Evolutionary conservation across 2,797 vertebrate species (phyloP).

Genomic region (Mallotus villosus): DNA sequence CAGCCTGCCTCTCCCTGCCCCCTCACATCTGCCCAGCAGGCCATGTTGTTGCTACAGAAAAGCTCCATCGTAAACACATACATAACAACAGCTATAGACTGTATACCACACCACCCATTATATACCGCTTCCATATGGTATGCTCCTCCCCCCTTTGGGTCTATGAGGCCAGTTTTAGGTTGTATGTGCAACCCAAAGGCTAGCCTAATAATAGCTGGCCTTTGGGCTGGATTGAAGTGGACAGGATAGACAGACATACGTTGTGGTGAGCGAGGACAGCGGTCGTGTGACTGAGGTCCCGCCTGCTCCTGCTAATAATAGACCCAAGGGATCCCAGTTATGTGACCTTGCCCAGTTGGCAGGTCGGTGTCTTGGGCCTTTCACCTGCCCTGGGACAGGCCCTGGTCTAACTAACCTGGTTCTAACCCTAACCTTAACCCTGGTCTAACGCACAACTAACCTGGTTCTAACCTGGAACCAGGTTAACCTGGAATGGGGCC

Average conservation of each 20-base stretch:
- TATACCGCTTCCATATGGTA: no score
- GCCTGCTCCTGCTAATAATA: constrained; percentile 41
- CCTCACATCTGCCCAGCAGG: background rate
- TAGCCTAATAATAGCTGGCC: constrained; percentile 18
- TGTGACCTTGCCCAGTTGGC: constrained; percentile 27
- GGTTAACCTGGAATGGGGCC: no score
- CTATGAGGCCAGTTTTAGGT: background rate
- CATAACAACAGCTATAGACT: background rate
- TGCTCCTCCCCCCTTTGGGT: no score
- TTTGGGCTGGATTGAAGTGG: background rate
- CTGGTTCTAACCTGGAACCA: no score
- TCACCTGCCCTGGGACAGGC: background rate
- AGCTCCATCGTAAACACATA: background rate
- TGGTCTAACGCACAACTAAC: no score
- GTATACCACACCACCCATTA: no score
- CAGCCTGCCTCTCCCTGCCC: no score
- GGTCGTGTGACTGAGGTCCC: constrained; percentile 11
- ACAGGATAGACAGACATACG: background rate
- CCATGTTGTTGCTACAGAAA: no score
- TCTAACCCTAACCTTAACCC: no score
- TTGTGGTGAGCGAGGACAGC: background rate
- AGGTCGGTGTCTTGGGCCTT: background rate
- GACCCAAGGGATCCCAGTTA: constrained; percentile 18
- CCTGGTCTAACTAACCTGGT: no score
- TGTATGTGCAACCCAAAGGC: constrained; percentile 5